These are phyloP conservation scores for Campylomormyrus tamandua DNA, from an alignment of 2,113 vertebrate genomes.

Conservation along the genomic window DNA sequence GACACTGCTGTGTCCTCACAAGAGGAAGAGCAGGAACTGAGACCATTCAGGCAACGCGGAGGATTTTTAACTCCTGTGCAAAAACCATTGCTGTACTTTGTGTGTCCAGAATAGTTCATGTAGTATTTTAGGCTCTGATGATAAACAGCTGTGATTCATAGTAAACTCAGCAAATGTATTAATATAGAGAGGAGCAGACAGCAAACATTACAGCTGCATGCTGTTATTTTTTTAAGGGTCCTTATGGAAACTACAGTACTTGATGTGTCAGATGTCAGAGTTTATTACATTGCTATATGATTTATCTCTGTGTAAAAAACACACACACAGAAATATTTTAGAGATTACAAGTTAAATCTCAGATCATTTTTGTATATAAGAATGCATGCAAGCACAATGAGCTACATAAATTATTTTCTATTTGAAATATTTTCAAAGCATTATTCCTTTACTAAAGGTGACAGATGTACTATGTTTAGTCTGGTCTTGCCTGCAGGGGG, in stretches of 20 bases:
- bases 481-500: not conserved
- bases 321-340: not conserved
- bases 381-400: not conserved
- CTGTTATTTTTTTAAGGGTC: not conserved
- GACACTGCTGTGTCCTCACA: not conserved
- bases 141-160: slow-evolving; percentile 11
- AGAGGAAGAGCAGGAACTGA: not conserved
- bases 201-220: not conserved
- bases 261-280: not conserved
- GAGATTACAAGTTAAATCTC: not conserved
- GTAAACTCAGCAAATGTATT: slow-evolving; percentile 8
- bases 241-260: not conserved
- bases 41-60: not conserved
- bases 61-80: slow-evolving; percentile 10
- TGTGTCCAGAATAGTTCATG: slow-evolving; percentile 10
- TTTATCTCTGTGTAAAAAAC: not conserved
- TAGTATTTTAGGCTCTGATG: not conserved
- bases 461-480: not conserved
- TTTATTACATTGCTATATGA: not conserved
- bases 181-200: not conserved
- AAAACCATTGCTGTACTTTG: not conserved
- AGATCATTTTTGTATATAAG: not conserved
- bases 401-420: not conserved
- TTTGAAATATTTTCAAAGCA: not conserved
- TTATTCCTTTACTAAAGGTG: not conserved